Base-by-base conservation (phyloP, 2,113 vertebrate genomes). In the Myiozetetes cayanensis region DNA sequence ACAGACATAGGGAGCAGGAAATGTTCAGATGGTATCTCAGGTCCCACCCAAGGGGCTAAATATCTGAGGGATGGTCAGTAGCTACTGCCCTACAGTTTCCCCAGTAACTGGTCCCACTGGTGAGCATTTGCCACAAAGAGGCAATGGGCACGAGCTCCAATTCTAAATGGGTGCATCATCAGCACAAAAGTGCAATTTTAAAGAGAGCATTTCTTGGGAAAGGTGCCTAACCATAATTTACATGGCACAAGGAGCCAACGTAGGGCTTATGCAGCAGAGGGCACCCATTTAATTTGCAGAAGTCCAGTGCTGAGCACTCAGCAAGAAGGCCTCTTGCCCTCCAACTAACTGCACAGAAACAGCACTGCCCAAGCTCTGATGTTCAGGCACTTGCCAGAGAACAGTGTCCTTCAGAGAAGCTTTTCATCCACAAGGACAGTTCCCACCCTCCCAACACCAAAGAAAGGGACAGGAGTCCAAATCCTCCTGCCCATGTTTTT, bases 101-200 rank as follows among this genome's bases (percentile, higher is more conserved):
- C 52, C 50, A 68, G 37, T 10, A 76, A 53, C 76, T 1, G 0
- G 31, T 62, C 41, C 80, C 65, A 75, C 44, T 31, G 11, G 44
- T n/a, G 52, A 81, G 85, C 0, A 1, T 14, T 79, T 63, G 68
- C 44, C 61, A 41, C 41, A 47, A 59, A 31, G 31, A 89, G 22
- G 22, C 94, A 92, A 94, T 5, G 19, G 90, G 62, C 35, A 31
- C 15, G 66, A 70, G 56, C 63, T 41, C 47, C 59, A 80, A 61
- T 91, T 82, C 56, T 47, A 90, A 94, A 74, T 18, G 35, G 75
- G 46, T 92, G 67, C 80, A 37, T n/a, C 50, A 79, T 85, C 92
- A 94, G 88, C 88, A 87, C 33, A 93, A 93, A 94, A 95, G 35
- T 6, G 44, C 56, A 91, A 93, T 97, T 94, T 93, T 81, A 39